phyloP scores from a whole-genome alignment of 2,113 vertebrate genomes.

The Proteles cristata region DNA sequence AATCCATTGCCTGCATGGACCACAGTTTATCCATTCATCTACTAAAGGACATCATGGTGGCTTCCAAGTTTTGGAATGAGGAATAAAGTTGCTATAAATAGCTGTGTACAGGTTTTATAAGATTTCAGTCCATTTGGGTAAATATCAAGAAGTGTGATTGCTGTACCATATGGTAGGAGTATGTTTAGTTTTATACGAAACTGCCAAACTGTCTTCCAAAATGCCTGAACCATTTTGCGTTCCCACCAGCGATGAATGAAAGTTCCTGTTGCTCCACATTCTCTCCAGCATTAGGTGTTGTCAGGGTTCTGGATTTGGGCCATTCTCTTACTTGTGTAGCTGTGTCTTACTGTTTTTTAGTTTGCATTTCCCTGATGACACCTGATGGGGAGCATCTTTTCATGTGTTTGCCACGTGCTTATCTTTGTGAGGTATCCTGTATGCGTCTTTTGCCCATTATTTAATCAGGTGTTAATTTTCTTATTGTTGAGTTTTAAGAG shows the following conservation, averaged over 20 bases:
- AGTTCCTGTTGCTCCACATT: background rate
- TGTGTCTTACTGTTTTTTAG: background rate
- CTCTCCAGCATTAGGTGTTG: background rate
- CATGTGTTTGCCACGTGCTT: background rate
- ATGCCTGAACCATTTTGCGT: background rate
- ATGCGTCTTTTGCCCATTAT: background rate
- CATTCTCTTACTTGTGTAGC: background rate
- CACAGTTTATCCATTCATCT: background rate
- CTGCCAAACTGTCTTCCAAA: background rate
- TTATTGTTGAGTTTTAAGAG: background rate
- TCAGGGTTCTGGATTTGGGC: background rate
- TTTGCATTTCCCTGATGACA: background rate
- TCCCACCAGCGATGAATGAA: background rate
- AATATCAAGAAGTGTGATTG: background rate
- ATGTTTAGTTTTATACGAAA: background rate
- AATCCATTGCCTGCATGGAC: background rate
- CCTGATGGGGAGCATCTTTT: background rate
- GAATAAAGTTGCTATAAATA: background rate
- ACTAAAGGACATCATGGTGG: background rate
- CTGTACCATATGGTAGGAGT: background rate
- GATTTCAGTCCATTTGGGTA: background rate
- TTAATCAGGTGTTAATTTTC: background rate
- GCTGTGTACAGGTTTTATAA: background rate
- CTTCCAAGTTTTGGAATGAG: background rate
- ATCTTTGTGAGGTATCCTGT: background rate